Evolutionary conservation across 1,140 invertebrate genomes (phyloP).

Genomic region (Rhynchophorus ferrugineus): DNA sequence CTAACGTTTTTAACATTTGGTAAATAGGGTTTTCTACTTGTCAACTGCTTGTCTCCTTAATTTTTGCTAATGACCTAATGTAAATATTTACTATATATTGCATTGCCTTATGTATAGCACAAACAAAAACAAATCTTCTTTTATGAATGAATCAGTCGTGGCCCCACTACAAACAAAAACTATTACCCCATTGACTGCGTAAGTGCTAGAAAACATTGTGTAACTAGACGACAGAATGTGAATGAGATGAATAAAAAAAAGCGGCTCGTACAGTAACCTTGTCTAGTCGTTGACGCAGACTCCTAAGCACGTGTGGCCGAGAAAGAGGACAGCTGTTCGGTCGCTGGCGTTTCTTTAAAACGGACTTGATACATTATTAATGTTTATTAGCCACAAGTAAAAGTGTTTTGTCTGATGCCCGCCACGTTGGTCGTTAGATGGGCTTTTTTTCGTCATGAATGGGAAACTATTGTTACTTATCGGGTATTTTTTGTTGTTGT

Average conservation of each 20-base stretch:
- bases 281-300: slow-evolving; percentile 17
- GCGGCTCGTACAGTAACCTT: slow-evolving; percentile 15
- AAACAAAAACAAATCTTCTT: too few relatives aligned
- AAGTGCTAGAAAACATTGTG: background rate
- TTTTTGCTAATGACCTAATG: too few relatives aligned
- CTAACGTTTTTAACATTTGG: too few relatives aligned
- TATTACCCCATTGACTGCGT: background rate
- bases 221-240: slow-evolving; percentile 4
- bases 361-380: slow-evolving; percentile 16
- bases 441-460: background rate
- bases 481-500: slow-evolving; percentile 6
- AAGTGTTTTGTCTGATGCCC: slow-evolving; percentile 15
- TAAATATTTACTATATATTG: too few relatives aligned
- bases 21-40: too few relatives aligned
- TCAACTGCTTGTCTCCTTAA: too few relatives aligned
- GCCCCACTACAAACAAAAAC: too few relatives aligned
- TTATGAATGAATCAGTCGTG: too few relatives aligned
- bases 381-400: slow-evolving; percentile 19
- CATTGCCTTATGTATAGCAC: too few relatives aligned
- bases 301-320: slow-evolving; percentile 9
- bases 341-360: slow-evolving; percentile 7
- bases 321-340: slow-evolving; percentile 10
- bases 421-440: slow-evolving; percentile 5
- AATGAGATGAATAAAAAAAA: slow-evolving; percentile 7
- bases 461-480: slow-evolving; percentile 6